Conservation (phyloP, 1,140 invertebrate genomes). For the Eurosta solidaginis region DNA sequence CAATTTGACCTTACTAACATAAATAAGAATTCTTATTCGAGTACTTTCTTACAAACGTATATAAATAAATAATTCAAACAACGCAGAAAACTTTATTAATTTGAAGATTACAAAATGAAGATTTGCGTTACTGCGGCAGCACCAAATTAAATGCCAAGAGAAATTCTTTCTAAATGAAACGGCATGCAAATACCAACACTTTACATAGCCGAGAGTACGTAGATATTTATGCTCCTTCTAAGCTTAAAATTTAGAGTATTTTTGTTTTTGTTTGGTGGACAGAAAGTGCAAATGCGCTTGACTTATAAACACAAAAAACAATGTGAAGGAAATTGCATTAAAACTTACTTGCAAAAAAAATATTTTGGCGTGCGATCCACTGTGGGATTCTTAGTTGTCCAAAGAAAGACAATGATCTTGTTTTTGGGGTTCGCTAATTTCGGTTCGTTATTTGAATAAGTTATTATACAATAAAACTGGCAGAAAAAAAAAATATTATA, state of each 20-base stretch:
- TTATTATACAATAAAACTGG: too few species aligned
- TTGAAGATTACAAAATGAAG: constrained; percentile 24
- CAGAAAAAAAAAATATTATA: too few species aligned
- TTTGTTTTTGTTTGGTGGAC: too few species aligned
- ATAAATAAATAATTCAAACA: constrained; percentile 24
- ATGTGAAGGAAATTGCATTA: neutral
- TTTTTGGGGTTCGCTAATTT: too few species aligned
- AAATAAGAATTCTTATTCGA: neutral
- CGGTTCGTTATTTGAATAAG: too few species aligned
- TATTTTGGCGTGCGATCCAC: too few species aligned
- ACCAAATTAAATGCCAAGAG: neutral
- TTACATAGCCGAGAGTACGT: neutral
- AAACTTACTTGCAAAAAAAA: too few species aligned
- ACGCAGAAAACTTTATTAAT: constrained; percentile 26
- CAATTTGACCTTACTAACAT: neutral
- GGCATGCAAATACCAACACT: neutral
- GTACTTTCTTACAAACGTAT: neutral
- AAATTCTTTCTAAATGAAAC: constrained; percentile 17
- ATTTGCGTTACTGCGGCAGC: constrained; percentile 17
- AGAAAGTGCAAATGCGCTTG: neutral
- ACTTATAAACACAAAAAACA: neutral
- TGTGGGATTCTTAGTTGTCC: too few species aligned
- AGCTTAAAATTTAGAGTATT: too few species aligned
- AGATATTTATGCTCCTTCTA: too few species aligned
- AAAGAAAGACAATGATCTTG: too few species aligned